Base-by-base conservation (phyloP, 2,888 invertebrate genomes). In the Ceriagrion tenellum region DNA sequence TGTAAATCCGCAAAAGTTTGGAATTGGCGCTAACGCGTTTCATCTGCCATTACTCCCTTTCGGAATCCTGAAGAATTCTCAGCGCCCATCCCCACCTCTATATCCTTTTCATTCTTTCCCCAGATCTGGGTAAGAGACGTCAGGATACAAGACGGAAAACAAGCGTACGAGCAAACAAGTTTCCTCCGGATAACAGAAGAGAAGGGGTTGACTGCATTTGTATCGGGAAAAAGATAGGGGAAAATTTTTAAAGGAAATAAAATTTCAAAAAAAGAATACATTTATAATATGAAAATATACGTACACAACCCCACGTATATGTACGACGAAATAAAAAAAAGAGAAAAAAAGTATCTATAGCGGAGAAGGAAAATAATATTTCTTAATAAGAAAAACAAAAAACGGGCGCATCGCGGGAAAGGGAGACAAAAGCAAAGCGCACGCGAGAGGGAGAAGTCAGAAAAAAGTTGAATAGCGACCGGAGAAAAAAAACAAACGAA, bases 121-220 rank as follows among this genome's bases (percentile, higher is more conserved):
- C 63, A 13, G 26, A 40, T 26, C 40, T 40, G 93, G 40, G n/a
- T 2, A 69, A 69, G 47, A 69, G 47, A 93, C 47, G 56, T n/a
- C 89, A 40, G 26, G 93, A 93, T 13, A 74, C 93, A 47, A 59
- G 55, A 55, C 40, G 69, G 59, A 69, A 93, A n/a, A 47, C 40
- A 63, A 40, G 40, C 69, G 74, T 69, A 74, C 69, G 26, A 93
- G 93, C 81, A 81, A 81, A 81, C 81, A 81, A 81, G 30, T 35
- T 81, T 35, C 81, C 81, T 81, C 81, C 81, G 81, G 47, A 81
- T 35, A 81, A 81, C 81, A 13, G 18, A 81, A 8, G 81, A 16
- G 30, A 12, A 30, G 30, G 30, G 74, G n/a, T 13, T 59, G 35
- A 13, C 35, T 35, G 81, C 18, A 81, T 69, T 8, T 30, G 81